Evolutionary conservation across 2,113 vertebrate genomes (phyloP), one percentile per base, ranked within the genome.

Genomic region (Ammodytes dubius): DNA sequence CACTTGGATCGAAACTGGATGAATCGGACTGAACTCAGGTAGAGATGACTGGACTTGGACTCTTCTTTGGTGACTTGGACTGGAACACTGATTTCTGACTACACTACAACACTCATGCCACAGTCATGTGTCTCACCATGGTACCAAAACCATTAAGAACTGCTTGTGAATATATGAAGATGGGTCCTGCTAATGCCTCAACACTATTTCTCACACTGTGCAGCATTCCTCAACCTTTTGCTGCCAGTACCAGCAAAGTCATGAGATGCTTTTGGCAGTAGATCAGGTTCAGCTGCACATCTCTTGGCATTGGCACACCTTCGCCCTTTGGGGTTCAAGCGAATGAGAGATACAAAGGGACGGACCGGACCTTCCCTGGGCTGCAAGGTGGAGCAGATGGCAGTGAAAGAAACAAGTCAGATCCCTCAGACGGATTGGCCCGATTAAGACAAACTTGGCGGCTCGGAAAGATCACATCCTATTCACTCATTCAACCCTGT

Each of bases 311-410:
- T 86, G 86, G 88, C 84, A 79, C 11, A 17, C 57, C 59, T 56
- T 86, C 64, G 40, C 79, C 52, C 52, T 57, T 7, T 4, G 52
- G 72, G 65, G 69, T 45, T 80, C 56, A 54, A 86, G 71, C 64
- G 9, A 46, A 39, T 27, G 35, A 57, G 43, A 78, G 58, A 39
- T 64, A n/a, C 50, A 15, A 59, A 69, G 46, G 3, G 59, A 79
- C 8, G 37, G 58, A 56, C 47, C 11, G 42, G 57, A 60, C 52
- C 47, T 78, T 61, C 82, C 45, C 61, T 9, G 46, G 15, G 57
- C 78, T 49, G 57, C 59, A 58, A 81, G 71, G 81, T 81, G 50
- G 72, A 88, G 76, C 90, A 93, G 89, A 88, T 88, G 88, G 88
- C 42, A 2, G 54, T 40, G 58, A 70, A 88, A 84, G 81, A 89